Conservation (phyloP, 1,140 invertebrate species). For the Drosophila tsacasi region DNA sequence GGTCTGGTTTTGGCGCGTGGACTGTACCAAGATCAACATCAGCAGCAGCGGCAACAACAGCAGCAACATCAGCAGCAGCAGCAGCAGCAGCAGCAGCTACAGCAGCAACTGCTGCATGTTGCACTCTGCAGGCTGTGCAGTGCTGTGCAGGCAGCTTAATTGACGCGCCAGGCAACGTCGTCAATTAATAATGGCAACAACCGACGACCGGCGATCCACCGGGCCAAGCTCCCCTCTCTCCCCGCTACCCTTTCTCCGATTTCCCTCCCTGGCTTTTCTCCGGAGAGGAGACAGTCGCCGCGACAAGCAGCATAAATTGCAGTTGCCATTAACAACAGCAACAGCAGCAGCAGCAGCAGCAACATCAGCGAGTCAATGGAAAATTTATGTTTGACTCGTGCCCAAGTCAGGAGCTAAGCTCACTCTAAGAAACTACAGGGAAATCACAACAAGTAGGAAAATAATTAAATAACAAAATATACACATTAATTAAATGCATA, state of each 20-base stretch:
- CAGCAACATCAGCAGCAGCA: not conserved
- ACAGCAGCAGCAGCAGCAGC: conserved; percentile 38
- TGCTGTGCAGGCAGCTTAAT: conserved; percentile 42
- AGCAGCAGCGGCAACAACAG: not conserved
- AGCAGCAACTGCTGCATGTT: conserved; percentile 28
- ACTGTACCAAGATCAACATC: conserved; percentile 68
- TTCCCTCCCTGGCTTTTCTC: conserved; percentile 14
- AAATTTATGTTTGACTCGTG: conserved; percentile 78
- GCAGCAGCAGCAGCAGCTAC: conserved; percentile 20
- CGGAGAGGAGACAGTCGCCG: conserved; percentile 39
- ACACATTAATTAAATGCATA: not conserved
- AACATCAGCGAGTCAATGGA: conserved; percentile 48
- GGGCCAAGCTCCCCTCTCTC: conserved; percentile 18
- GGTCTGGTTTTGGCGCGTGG: conserved; percentile 72
- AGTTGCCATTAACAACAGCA: conserved; percentile 63
- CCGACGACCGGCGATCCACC: conserved; percentile 1
- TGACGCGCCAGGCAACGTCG: conserved; percentile 30
- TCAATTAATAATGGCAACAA: conserved; percentile 48
- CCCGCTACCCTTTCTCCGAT: conserved; percentile 9
- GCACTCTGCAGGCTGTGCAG: conserved; percentile 37
- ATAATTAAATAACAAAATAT: no score
- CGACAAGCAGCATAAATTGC: conserved; percentile 61
- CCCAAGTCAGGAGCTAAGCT: conserved; percentile 35
- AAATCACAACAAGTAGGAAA: no score
- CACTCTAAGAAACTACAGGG: not conserved